These are phyloP conservation scores for Sarcophaga variegata DNA, from an alignment of 2,888 invertebrate species.

Conservation along the genomic window DNA sequence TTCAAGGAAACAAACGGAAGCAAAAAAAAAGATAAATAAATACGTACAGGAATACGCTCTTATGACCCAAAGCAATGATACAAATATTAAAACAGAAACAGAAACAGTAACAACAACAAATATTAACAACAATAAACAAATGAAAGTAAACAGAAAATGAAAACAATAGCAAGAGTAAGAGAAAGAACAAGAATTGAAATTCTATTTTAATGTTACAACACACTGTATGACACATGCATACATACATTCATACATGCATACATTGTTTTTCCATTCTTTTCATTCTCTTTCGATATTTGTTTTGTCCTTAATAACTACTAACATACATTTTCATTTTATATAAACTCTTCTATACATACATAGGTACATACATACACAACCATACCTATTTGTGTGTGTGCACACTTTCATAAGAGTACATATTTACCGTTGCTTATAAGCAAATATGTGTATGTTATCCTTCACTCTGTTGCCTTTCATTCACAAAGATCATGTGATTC, in stretches of 20 bases:
- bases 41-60: neutral
- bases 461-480: neutral
- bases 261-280: slow-evolving; percentile 47
- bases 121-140: slow-evolving; percentile 11
- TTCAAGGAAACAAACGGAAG: neutral
- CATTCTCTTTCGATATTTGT: slow-evolving; percentile 13
- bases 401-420: neutral
- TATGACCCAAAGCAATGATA: slow-evolving; percentile 55
- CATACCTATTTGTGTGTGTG: neutral
- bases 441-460: slow-evolving; percentile 1
- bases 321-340: slow-evolving; percentile 43
- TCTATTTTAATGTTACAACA: slow-evolving; percentile 42
- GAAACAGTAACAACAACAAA: neutral
- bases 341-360: neutral
- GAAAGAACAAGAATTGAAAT: slow-evolving; percentile 33
- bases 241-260: too few relatives aligned
- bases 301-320: slow-evolving; percentile 62
- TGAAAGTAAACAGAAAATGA: slow-evolving; percentile 17
- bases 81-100: slow-evolving; percentile 15
- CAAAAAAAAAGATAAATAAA: neutral
- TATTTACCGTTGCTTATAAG: neutral
- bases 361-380: neutral
- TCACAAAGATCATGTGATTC: slow-evolving; percentile 19
- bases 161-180: slow-evolving; percentile 3
- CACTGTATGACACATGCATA: neutral